phyloP scores from a whole-genome alignment of 2,888 invertebrate genomes.

The Chironomus tentans region DNA sequence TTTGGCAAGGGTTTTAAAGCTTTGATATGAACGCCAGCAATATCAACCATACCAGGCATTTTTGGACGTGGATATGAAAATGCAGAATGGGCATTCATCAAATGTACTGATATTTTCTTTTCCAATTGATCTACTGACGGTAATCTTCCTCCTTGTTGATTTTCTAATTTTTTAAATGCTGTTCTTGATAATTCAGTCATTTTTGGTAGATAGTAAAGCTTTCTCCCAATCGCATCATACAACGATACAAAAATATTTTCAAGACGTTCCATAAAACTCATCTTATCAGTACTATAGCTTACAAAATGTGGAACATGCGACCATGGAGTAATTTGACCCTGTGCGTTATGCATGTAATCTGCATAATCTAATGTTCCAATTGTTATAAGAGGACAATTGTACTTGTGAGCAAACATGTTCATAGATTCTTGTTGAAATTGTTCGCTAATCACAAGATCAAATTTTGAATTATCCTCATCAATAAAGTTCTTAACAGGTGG shows the following conservation, averaged over 20 bases:
- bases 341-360: conserved; percentile 42
- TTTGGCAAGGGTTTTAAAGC: conserved; percentile 35
- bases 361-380: conserved; percentile 41
- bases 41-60: conserved; percentile 36
- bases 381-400: conserved; percentile 41
- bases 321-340: conserved; percentile 44
- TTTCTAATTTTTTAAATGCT: conserved; percentile 20
- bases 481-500: conserved; percentile 35
- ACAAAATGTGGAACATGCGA: conserved; percentile 45
- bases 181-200: conserved; percentile 36
- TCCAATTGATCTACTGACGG: conserved; percentile 43
- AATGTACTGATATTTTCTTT: conserved; percentile 43
- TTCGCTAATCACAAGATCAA: conserved; percentile 41
- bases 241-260: conserved; percentile 42
- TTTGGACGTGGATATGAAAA: conserved; percentile 43
- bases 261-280: conserved; percentile 47
- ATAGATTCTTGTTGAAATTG: conserved; percentile 44
- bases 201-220: conserved; percentile 37
- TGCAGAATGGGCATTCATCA: conserved; percentile 47
- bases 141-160: conserved; percentile 32
- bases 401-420: conserved; percentile 42
- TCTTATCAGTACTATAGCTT: conserved; percentile 41
- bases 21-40: conserved; percentile 40
- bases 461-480: conserved; percentile 38
- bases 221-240: conserved; percentile 36